phyloP scores from a whole-genome alignment of 2,113 vertebrate genomes.

The Myotis lucifugus region DNA sequence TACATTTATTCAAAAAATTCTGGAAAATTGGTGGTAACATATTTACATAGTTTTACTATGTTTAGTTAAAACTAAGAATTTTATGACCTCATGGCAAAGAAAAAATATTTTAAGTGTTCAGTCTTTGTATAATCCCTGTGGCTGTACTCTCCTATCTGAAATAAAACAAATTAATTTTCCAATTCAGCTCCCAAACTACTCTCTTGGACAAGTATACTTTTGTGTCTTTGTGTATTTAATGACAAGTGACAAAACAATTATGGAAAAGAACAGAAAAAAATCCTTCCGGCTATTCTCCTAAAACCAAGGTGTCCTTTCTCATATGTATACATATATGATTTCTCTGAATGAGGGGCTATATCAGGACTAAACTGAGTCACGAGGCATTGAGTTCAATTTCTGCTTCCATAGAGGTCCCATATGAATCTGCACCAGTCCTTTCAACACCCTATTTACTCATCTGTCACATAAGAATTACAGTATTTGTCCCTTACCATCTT shows the following conservation, averaged over 20 bases:
- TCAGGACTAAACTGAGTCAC: neutral
- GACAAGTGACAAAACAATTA: conserved; percentile 26
- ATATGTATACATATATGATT: neutral
- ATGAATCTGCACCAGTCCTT: neutral
- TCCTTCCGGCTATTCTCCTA: neutral
- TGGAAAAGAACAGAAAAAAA: neutral
- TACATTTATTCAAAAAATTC: conserved; percentile 77
- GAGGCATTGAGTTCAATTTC: conserved; percentile 13
- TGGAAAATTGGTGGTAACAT: conserved; percentile 75
- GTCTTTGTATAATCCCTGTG: conserved; percentile 1
- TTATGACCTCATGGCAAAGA: conserved; percentile 74
- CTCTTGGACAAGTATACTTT: neutral
- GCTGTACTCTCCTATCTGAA: neutral
- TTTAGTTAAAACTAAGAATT: conserved; percentile 80
- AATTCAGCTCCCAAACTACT: neutral
- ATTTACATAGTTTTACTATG: conserved; percentile 74
- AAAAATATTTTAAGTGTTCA: conserved; percentile 71
- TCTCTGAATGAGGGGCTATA: neutral
- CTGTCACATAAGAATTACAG: neutral
- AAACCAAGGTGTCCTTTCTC: neutral
- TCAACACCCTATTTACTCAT: neutral
- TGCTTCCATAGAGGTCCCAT: neutral
- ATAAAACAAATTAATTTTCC: conserved; percentile 44
- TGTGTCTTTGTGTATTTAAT: neutral
- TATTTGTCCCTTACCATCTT: neutral